These are phyloP conservation scores for Hypselothyrea guttata DNA, from an alignment of 2,888 invertebrate genomes.

Conservation along the genomic window DNA sequence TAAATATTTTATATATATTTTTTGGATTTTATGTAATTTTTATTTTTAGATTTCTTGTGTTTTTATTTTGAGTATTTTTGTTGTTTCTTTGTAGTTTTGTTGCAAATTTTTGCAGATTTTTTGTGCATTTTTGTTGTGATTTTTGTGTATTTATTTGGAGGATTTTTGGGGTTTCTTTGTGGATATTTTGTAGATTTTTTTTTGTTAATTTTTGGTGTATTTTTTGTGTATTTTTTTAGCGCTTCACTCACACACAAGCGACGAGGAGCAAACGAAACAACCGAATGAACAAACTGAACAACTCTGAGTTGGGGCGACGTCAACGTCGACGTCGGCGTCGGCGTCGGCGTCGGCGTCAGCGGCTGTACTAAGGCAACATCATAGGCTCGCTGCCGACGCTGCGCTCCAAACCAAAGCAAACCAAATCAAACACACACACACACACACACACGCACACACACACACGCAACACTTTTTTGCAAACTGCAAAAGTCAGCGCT, in stretches of 20 bases:
- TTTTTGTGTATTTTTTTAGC: conserved; percentile 43
- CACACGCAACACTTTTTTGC: background rate
- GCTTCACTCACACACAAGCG: conserved; percentile 74
- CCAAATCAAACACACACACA: conserved; percentile 55
- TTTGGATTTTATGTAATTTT: background rate
- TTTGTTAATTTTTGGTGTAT: conserved; percentile 14
- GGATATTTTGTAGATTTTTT: conserved; percentile 32
- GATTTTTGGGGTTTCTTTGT: too few species aligned
- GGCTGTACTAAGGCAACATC: conserved; percentile 17
- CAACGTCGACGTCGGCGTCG: conserved; percentile 19
- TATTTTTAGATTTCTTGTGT: conserved; percentile 3
- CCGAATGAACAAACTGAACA: conserved; percentile 72
- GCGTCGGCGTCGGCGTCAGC: conserved; percentile 28
- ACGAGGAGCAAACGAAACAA: conserved; percentile 78
- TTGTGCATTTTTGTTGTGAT: conserved; percentile 1
- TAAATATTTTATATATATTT: too few species aligned
- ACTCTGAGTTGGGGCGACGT: conserved; percentile 50
- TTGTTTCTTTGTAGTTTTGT: conserved; percentile 10
- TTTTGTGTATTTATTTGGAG: conserved; percentile 22
- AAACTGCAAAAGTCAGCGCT: too few species aligned
- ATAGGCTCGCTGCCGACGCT: conserved; percentile 36
- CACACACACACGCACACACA: conserved; percentile 18
- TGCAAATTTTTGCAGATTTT: conserved; percentile 12
- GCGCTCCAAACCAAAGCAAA: conserved; percentile 74
- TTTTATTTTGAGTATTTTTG: conserved; percentile 7